These are phyloP conservation scores for Perognathus longimembris DNA, from an alignment of 2,113 vertebrate species.

Conservation along the genomic window DNA sequence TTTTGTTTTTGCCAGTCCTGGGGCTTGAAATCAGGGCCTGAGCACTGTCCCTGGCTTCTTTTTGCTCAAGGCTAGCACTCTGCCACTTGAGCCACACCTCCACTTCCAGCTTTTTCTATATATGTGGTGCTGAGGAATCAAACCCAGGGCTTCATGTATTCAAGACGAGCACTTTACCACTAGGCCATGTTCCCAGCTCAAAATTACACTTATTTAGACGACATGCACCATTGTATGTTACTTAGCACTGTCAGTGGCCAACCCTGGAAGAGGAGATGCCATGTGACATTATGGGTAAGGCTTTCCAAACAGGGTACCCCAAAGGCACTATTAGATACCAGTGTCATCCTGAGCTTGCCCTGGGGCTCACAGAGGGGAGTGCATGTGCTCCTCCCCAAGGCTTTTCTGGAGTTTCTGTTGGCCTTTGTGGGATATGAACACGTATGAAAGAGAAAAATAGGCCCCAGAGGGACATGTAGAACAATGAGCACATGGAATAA, in stretches of 20 bases:
- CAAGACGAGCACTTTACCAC: no score
- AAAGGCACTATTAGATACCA: not conserved
- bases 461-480: not conserved
- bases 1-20: no score
- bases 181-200: no score
- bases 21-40: no score
- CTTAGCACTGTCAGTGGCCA: not conserved
- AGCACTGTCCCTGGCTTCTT: no score
- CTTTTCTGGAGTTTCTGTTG: not conserved
- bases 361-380: not conserved
- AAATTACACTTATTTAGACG: no score
- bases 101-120: no score
- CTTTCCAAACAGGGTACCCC: not conserved
- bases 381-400: not conserved
- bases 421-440: constrained; percentile 1
- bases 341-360: not conserved
- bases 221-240: not conserved
- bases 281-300: not conserved
- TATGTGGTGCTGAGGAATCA: no score
- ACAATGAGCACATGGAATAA: not conserved
- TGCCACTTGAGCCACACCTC: no score
- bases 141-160: no score
- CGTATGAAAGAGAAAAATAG: not conserved
- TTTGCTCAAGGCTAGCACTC: no score
- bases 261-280: not conserved